Evolutionary conservation across 2,888 invertebrate species (phyloP), one percentile per base, ranked within the genome.

Genomic region (Thalpophila matura): DNA sequence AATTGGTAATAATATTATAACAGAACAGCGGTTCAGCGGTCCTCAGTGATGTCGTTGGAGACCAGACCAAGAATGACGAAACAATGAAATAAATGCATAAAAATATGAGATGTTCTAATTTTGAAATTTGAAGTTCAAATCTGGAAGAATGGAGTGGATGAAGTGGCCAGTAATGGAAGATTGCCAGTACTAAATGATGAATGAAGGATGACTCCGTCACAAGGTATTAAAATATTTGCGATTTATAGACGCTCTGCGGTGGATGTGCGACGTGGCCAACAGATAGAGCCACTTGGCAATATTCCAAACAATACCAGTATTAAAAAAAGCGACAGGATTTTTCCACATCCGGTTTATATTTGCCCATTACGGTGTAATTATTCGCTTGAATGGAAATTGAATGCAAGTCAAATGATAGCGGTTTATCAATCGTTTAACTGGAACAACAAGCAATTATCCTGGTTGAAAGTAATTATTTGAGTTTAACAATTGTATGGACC

Each of bases 221-320:
- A n/a, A n/a, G n/a, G n/a, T n/a, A 82, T 85, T 83, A 84, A 86
- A 87, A 86, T 84, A 80, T 84, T 78, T 66, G 79, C 78, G 70
- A 68, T 78, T 38, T 43, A 57, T 75, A 59, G 77, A 77, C 70
- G 77, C 53, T 81, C 71, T 74, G 81, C 66, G 79, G 80, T 80
- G 78, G 73, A 75, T 73, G 70, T 69, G 75, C 59, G 69, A 70
- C 58, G 57, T 62, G 58, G 74, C 65, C 74, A 60, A 73, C 70
- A 78, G 87, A 87, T 88, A 86, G 82, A 77, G 79, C 69, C 79
- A 80, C 82, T 88, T 91, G 91, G 91, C 87, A 53, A 53, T 37
- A 66, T 69, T 86, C 91, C 91, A 91, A 87, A 86, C 83, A 84
- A 73, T 79, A 85, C 80, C 79, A 78, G 83, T 84, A 82, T 83